Conservation (phyloP, 2,113 vertebrate species). For the Ammospiza nelsoni region DNA sequence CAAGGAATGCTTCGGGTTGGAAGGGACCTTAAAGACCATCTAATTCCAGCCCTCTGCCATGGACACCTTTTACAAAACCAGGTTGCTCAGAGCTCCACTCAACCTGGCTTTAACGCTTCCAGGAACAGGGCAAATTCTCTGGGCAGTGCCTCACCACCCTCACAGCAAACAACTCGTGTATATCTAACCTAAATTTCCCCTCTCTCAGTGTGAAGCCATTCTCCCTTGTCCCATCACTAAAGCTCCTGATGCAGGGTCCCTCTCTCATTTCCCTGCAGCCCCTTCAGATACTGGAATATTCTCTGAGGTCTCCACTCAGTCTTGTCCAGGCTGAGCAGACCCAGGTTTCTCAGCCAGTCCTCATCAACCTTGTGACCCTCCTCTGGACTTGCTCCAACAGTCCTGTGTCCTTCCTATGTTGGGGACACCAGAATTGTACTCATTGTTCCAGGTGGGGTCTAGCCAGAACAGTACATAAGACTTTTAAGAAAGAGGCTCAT, state of each 20-base stretch:
- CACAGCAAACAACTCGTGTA: not conserved
- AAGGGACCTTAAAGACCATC: not conserved
- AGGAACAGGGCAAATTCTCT: not conserved
- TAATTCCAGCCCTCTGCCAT: not conserved
- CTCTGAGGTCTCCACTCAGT: not conserved
- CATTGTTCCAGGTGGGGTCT: not conserved
- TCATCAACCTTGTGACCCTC: fast-evolving
- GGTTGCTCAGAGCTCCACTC: not conserved
- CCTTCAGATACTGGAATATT: not conserved
- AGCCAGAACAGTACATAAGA: not conserved
- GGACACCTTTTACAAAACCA: not conserved
- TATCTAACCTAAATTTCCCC: not conserved
- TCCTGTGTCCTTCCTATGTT: fast-evolving
- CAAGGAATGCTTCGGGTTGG: not conserved
- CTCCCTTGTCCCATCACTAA: not conserved
- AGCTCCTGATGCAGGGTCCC: not conserved
- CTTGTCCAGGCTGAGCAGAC: no score
- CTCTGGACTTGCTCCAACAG: fast-evolving
- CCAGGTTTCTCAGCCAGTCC: not conserved
- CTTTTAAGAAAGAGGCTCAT: not conserved
- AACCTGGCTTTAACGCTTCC: not conserved
- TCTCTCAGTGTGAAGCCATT: not conserved
- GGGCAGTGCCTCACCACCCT: not conserved
- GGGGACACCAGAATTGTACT: not conserved
- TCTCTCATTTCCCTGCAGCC: not conserved